Evolutionary conservation across 2,797 vertebrate species (phyloP), one percentile per base, ranked within the genome.

Genomic region (Poecilia velifera): DNA sequence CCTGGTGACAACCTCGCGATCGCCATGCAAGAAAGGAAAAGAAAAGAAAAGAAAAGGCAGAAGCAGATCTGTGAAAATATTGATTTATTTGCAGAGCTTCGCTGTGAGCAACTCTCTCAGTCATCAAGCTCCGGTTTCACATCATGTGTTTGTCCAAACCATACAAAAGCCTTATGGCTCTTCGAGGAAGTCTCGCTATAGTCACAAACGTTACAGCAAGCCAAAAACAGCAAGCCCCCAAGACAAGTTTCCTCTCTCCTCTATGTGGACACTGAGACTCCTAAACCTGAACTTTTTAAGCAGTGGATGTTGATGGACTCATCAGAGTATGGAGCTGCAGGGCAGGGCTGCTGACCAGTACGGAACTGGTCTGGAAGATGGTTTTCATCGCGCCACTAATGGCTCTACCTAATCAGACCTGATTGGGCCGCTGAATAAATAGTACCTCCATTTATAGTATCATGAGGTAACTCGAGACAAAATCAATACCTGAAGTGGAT

Each of bases 1-100:
- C 57, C 22, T 55, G 78, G 13, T 13, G 84, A 76, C 84, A 70
- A 78, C 79, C 78, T 64, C 13, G 13, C 72, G 91, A 96, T 93
- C 89, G 88, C 87, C 88, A 83, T 4, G 80, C 83, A 77, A 77
- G 86, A 51, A 86, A 90, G 78, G 74, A 87, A 90, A 78, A 93
- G 92, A 92, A 87, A 90, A 79, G 77, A 87, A 90, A 77, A 94
- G 92, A 93, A 94, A 93, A 86, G 92, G 91, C 92, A 91, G 86
- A 90, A 90, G 91, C 93, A 90, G 91, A 94, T 94, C 92, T 96
- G 94, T 93, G 94, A 96, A 96, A 96, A 96, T 96, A 96, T 95
- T 95, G 94, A 96, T 96, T 96, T 96, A 96, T 96, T 96, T 94
- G 88, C 90, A 86, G 94, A 94, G 91, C 90, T 94, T 94, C 86